phyloP scores from a whole-genome alignment of 2,113 vertebrate species.

The Alethe castanea region DNA sequence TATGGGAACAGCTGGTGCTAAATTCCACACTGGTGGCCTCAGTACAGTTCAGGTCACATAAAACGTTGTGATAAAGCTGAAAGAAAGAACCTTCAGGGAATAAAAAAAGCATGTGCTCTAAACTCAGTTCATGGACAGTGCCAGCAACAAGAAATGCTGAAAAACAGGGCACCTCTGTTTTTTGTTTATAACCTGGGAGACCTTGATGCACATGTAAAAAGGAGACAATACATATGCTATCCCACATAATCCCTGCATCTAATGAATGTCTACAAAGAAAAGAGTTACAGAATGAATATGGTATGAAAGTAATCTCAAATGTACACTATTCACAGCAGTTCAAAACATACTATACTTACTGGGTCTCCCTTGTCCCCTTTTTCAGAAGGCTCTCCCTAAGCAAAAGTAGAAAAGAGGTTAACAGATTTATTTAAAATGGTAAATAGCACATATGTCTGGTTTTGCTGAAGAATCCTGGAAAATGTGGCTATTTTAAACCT shows the following conservation, averaged over 20 bases:
- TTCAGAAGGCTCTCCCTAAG: conserved; percentile 63
- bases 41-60: neutral
- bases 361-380: conserved; percentile 87
- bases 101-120: neutral
- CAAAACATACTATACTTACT: conserved; percentile 70
- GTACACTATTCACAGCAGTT: neutral
- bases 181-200: neutral
- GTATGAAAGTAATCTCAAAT: neutral
- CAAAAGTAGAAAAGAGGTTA: neutral
- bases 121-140: neutral
- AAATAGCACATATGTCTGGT: neutral
- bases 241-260: neutral
- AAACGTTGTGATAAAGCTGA: neutral
- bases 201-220: neutral
- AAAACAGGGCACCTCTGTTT: neutral
- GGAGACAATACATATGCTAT: neutral
- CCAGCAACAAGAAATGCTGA: neutral
- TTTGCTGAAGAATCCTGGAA: neutral
- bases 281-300: neutral
- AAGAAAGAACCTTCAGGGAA: neutral
- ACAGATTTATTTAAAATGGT: neutral
- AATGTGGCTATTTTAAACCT: neutral
- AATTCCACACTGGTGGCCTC: neutral
- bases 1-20: neutral
- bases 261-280: neutral